These are phyloP conservation scores for Rhodeus uyekii DNA, from an alignment of 2,797 vertebrate species.

Conservation along the genomic window DNA sequence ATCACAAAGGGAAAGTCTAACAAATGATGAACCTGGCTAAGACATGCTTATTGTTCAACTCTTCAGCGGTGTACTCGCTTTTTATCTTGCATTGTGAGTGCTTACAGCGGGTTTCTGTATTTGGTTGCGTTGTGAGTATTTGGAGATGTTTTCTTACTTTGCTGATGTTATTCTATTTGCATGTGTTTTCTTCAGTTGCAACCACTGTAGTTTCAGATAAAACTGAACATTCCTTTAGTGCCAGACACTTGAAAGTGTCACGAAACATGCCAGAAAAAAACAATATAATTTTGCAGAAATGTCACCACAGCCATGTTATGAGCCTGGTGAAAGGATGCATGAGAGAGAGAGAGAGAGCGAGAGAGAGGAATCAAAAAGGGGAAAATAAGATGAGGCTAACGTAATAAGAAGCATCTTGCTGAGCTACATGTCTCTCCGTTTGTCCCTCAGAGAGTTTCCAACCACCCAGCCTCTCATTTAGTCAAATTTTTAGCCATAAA, in stretches of 20 bases:
- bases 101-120: too few species aligned
- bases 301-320: too few species aligned
- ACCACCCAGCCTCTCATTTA: constrained; percentile 9
- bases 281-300: too few species aligned
- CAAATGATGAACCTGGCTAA: too few species aligned
- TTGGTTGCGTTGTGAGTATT: too few species aligned
- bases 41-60: too few species aligned
- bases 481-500: constrained; percentile 32
- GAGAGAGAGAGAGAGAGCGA: constrained; percentile 14
- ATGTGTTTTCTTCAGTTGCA: too few species aligned
- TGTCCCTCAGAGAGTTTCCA: constrained; percentile 26
- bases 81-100: too few species aligned
- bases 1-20: too few species aligned
- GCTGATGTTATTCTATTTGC: too few species aligned
- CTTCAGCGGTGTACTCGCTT: too few species aligned
- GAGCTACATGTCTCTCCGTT: constrained; percentile 1
- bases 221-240: neutral
- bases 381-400: constrained; percentile 33
- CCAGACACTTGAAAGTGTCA: neutral
- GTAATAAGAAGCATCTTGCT: neutral
- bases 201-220: neutral
- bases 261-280: neutral
- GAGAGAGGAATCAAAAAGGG: constrained; percentile 22
- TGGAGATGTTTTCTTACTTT: too few species aligned
- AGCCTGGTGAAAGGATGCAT: neutral